Evolutionary conservation across 2,113 vertebrate genomes (phyloP).

Genomic region (Tringa solitaria): DNA sequence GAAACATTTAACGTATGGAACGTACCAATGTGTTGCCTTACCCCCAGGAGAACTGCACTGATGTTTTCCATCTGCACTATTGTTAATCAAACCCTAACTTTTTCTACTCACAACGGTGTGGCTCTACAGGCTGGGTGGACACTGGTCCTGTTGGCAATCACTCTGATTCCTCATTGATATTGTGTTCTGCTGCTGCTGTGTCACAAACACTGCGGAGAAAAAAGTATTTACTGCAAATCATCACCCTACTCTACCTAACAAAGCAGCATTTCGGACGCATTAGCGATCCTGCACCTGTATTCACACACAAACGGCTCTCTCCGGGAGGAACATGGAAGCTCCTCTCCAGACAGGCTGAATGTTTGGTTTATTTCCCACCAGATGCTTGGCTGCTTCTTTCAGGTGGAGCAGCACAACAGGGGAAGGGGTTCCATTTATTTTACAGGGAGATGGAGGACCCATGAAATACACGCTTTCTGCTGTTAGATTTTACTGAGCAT

Average conservation of each 20-base stretch:
- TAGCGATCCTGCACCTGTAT: neutral
- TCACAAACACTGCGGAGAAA: neutral
- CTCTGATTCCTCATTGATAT: neutral
- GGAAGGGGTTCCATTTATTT: neutral
- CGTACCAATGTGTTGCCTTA: neutral
- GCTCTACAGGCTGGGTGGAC: neutral
- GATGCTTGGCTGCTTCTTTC: neutral
- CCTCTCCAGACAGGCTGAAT: neutral
- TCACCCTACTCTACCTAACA: neutral
- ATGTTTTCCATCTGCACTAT: neutral
- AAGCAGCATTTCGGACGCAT: neutral
- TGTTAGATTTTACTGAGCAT: neutral
- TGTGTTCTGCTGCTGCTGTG: neutral
- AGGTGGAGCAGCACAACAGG: neutral
- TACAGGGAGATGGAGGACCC: neutral
- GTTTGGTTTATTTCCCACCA: neutral
- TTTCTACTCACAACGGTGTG: neutral
- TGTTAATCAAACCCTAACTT: neutral
- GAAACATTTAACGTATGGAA: neutral
- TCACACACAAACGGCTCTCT: neutral
- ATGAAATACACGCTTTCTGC: neutral
- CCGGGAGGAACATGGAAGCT: neutral
- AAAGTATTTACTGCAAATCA: neutral
- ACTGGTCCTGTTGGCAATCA: neutral
- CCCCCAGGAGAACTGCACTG: neutral